Evolutionary conservation across 1,140 invertebrate species (phyloP), one percentile per base, ranked within the genome.

Genomic region (Chrysomallon squamiferum): DNA sequence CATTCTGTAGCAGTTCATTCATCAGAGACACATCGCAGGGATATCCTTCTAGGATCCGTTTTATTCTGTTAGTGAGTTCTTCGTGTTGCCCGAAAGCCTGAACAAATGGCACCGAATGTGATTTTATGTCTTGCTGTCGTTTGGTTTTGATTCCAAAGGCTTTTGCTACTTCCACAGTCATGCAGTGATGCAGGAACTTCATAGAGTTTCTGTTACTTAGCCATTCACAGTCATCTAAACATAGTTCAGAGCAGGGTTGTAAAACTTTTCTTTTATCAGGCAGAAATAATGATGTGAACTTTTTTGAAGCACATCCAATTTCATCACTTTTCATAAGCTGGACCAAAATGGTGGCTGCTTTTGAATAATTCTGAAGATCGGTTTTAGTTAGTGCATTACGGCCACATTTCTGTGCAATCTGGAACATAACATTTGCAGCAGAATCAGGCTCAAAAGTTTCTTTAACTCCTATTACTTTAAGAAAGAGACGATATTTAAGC

Each of bases 1-100:
- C 80, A 74, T 95, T 83, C 58, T 83, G 81, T 0, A 83, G 32
- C 18, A 83, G 63, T 65, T 83, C 81, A 64, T 83, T 80, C 11
- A 79, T 54, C 11, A 82, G 33, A 9, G 68, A 74, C 18, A 59
- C 59, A 52, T 78, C 80, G 45, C 72, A 76, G 0, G 81, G 79
- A 65, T 84, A 83, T n/a, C 71, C 71, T 9, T 57, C 20, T 30
- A 84, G 54, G 29, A 84, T 75, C n/a, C 73, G 50, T 38, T 73
- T 76, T 7, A 84, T 72, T 25, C 81, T 65, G 27, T 65, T 74
- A 2, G 78, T 75, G 5, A 84, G 64, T 33, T 71, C 71, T 66
- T 84, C 81, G 27, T 73, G 71, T 62, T 81, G 81, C 0, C 77
- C 76, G 73, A 83, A 83, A n/a, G 69, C 65, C 22, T 68, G 60